Conservation (phyloP, 1,140 invertebrate species). For the Rhopalosiphum maidis region DNA sequence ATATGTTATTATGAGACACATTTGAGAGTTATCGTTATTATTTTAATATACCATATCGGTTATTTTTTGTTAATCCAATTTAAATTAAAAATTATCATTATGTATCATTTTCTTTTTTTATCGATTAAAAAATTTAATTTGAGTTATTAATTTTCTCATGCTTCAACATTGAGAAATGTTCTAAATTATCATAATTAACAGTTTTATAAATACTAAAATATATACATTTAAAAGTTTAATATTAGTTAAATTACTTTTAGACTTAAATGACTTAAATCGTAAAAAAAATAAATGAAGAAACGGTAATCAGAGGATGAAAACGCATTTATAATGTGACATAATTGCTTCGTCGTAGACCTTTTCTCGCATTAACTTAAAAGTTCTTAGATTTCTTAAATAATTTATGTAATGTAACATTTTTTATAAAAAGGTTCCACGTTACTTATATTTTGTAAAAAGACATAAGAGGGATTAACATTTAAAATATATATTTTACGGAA, state of each 20-base stretch:
- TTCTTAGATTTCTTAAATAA: background rate
- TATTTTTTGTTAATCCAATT: background rate
- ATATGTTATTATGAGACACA: background rate
- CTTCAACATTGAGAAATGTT: too few relatives aligned
- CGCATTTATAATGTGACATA: background rate
- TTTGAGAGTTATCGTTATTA: too few relatives aligned
- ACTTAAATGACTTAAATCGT: background rate
- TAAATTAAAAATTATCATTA: too few relatives aligned
- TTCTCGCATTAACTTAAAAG: background rate
- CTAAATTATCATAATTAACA: background rate
- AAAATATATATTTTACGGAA: too few relatives aligned
- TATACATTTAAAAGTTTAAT: background rate
- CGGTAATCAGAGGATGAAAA: background rate
- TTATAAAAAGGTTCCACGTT: too few relatives aligned
- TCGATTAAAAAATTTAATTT: background rate
- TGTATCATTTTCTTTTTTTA: background rate
- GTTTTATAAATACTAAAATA: background rate
- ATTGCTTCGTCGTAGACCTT: background rate
- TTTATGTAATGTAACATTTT: background rate
- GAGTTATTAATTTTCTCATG: background rate
- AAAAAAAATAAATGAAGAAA: background rate
- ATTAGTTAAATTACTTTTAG: background rate
- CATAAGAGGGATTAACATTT: background rate
- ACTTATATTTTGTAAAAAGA: background rate
- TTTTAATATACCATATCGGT: background rate